Evolutionary conservation across 2,113 vertebrate species (phyloP), one percentile per base, ranked within the genome.

Genomic region (Xiphophorus maculatus): DNA sequence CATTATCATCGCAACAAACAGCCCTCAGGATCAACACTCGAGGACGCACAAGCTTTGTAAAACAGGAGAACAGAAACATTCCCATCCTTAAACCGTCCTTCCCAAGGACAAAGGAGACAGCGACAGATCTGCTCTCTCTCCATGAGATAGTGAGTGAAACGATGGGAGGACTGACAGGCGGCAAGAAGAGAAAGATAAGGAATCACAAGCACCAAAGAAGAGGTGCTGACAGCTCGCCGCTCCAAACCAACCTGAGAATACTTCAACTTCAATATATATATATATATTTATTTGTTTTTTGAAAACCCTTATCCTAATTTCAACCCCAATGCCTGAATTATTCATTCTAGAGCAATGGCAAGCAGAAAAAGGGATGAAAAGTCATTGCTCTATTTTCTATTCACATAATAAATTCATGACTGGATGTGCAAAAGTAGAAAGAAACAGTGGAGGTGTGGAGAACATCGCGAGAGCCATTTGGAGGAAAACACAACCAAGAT

Each of bases 361-460:
- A 84, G 87, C 82, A 48, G 84, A 4, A 66, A 85, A 63, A 40
- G 63, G 78, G 88, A 93, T 87, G 88, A 89, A 90, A 86, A 92
- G 84, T 86, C 84, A 86, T 91, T 77, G 87, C 88, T 91, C 90
- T 85, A 90, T 92, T 92, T 92, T 85, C 51, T 89, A 92, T 90
- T 89, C 88, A 2, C 87, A 93, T 92, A 88, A 93, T 91, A 89
- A 91, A 92, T 92, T 92, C 85, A 92, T 92, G 90, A 89, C 81
- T 86, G 37, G 11, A 70, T 87, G 76, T 87, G 85, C 84, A 86
- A 90, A 83, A 60, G 68, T 71, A 69, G 70, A 68, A 79, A 81
- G 60, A 66, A 74, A 76, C n/a, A 70, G 51, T 15, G 19, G 33
- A 76, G 66, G 28, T 65, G 70, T 54, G 63, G 27, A 30, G 69